Conservation (phyloP, 2,797 vertebrate species). For the Ptychadena robeensis region DNA sequence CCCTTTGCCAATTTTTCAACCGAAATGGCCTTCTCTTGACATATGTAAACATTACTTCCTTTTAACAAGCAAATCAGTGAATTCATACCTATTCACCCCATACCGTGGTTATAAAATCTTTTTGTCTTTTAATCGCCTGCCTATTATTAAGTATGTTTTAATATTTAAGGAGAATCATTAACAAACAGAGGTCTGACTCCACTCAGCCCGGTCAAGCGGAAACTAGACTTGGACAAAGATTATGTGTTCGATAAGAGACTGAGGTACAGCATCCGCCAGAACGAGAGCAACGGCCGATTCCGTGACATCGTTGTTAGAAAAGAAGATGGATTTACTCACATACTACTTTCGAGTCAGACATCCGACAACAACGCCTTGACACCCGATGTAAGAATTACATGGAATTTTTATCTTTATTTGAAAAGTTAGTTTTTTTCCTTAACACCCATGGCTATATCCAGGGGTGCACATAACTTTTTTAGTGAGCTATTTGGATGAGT, state of each 20-base stretch:
- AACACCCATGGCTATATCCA: too few species aligned
- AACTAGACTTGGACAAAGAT: conserved; percentile 87
- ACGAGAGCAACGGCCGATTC: conserved; percentile 93
- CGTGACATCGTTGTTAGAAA: conserved; percentile 96
- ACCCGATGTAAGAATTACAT: conserved; percentile 88
- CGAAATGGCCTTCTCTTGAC: background rate
- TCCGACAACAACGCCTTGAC: conserved; percentile 97
- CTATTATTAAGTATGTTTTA: background rate
- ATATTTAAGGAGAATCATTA: conserved; percentile 62
- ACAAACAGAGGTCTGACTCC: conserved; percentile 86
- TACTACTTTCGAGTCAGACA: conserved; percentile 94
- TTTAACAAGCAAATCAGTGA: background rate
- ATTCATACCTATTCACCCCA: background rate
- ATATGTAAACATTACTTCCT: background rate
- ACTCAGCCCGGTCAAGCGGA: conserved; percentile 90
- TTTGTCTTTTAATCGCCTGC: background rate
- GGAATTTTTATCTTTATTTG: background rate
- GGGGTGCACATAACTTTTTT: too few species aligned
- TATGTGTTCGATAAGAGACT: conserved; percentile 96
- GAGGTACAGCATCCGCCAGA: conserved; percentile 95
- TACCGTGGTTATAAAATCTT: background rate
- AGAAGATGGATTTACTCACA: conserved; percentile 96
- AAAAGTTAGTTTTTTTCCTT: too few species aligned
- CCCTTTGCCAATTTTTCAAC: background rate
- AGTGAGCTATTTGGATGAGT: too few species aligned